A percentile compares a stretch with the other conserved stretches of the same genome.
Conservation (phyloP, 2,888 invertebrate species). For the Volucella inflata region DNA sequence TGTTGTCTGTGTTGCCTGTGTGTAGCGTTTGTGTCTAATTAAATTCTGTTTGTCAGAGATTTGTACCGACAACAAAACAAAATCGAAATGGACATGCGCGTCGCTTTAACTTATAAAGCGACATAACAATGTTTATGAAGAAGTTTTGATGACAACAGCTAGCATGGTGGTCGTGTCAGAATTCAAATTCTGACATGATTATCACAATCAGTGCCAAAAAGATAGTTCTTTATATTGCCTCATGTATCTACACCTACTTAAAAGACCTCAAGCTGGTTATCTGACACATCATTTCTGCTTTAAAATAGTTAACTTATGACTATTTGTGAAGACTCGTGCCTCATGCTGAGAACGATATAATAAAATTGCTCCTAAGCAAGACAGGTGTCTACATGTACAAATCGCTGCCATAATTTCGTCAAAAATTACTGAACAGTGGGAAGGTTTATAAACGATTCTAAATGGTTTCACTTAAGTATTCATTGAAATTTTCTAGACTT, state of each 20-base stretch:
- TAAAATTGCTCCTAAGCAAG: slow-evolving; percentile 58
- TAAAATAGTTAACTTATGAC: slow-evolving; percentile 51
- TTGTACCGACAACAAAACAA: slow-evolving; percentile 39
- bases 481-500: no score
- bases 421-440: no score
- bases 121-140: slow-evolving; percentile 3
- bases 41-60: slow-evolving; percentile 52
- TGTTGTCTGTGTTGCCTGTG: slow-evolving; percentile 36
- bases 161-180: slow-evolving; percentile 49
- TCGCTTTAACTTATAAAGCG: slow-evolving; percentile 65
- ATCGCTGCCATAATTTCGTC: no score
- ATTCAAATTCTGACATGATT: slow-evolving; percentile 43
- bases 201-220: slow-evolving; percentile 40
- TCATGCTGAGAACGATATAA: slow-evolving; percentile 53
- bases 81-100: slow-evolving; percentile 54
- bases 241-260: slow-evolving; percentile 35
- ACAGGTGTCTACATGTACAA: slow-evolving; percentile 5
- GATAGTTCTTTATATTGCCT: slow-evolving; percentile 22
- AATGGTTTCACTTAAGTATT: no score
- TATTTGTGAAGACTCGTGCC: slow-evolving; percentile 37
- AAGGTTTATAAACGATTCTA: no score
- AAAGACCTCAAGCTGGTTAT: slow-evolving; percentile 8
- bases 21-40: slow-evolving; percentile 50
- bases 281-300: slow-evolving; percentile 44
- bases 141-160: neutral